A percentile compares a stretch with the other conserved stretches of the same genome.
Evolutionary conservation across 1,140 invertebrate species (phyloP).

Genomic region (Aradophagus sp.): DNA sequence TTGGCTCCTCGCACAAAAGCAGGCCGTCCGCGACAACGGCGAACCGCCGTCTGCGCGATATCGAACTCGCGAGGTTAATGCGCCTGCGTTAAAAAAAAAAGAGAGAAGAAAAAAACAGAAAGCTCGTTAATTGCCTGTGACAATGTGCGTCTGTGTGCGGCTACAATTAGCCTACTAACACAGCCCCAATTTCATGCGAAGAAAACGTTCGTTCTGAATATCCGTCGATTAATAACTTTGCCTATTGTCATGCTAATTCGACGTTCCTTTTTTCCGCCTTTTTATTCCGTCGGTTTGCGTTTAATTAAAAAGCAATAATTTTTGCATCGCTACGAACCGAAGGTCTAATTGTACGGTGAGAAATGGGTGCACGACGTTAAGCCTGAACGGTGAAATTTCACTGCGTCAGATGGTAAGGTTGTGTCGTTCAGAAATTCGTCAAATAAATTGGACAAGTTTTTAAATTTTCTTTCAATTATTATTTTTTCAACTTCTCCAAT

Average conservation of each 20-base stretch:
- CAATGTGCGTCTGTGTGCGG: slow-evolving; percentile 43
- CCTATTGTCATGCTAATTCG: slow-evolving; percentile 30
- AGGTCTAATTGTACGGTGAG: too few relatives aligned
- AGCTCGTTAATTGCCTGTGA: slow-evolving; percentile 50
- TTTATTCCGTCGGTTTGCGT: too few relatives aligned
- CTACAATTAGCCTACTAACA: slow-evolving; percentile 55
- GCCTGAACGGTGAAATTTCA: too few relatives aligned
- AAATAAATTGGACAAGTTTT: too few relatives aligned
- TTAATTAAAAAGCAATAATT: too few relatives aligned
- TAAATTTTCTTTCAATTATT: too few relatives aligned
- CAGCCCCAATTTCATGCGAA: slow-evolving; percentile 51
- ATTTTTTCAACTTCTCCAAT: too few relatives aligned
- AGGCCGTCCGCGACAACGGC: slow-evolving; percentile 15
- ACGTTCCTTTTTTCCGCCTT: slow-evolving; percentile 9
- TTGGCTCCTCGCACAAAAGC: slow-evolving; percentile 12
- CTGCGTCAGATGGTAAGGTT: too few relatives aligned
- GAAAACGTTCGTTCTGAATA: slow-evolving; percentile 42
- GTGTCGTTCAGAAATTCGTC: too few relatives aligned
- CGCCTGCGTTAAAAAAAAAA: slow-evolving; percentile 21
- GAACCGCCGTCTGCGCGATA: slow-evolving; percentile 13
- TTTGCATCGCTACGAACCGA: too few relatives aligned
- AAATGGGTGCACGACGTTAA: too few relatives aligned
- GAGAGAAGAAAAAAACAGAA: slow-evolving; percentile 40
- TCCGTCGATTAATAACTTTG: slow-evolving; percentile 23
- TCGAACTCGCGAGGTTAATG: slow-evolving; percentile 29